These are phyloP conservation scores for Erynnis tages DNA, from an alignment of 2,888 invertebrate species.

Conservation along the genomic window DNA sequence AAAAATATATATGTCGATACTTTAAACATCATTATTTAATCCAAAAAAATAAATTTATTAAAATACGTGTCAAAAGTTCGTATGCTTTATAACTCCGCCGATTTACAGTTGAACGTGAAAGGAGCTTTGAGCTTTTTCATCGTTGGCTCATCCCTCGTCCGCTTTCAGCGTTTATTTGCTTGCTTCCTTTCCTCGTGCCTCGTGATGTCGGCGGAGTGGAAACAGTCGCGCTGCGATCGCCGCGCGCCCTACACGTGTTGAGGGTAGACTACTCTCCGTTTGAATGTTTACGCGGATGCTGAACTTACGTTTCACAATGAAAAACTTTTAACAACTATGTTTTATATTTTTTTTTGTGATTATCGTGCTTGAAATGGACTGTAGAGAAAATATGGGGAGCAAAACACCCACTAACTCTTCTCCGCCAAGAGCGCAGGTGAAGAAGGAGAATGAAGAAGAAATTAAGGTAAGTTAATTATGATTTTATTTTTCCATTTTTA, in stretches of 20 bases:
- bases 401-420: constrained; percentile 67
- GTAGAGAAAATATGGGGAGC: constrained; percentile 67
- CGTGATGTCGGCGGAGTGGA: background rate
- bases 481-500: constrained; percentile 34
- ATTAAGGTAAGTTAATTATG: constrained; percentile 83
- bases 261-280: constrained; percentile 28
- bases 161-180: constrained; percentile 5
- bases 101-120: constrained; percentile 54
- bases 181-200: background rate
- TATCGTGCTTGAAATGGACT: constrained; percentile 35
- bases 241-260: constrained; percentile 42
- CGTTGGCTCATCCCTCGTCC: constrained; percentile 3
- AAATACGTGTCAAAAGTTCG: too few relatives aligned
- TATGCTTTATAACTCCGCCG: constrained; percentile 60
- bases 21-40: too few relatives aligned
- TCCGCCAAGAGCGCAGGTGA: constrained; percentile 74
- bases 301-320: constrained; percentile 43
- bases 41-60: too few relatives aligned
- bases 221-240: constrained; percentile 52
- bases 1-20: too few relatives aligned
- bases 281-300: constrained; percentile 67
- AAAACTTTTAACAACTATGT: constrained; percentile 48
- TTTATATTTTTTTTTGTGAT: constrained; percentile 29
- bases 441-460: constrained; percentile 89
- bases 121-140: constrained; percentile 42